Evolutionary conservation across 2,797 vertebrate species (phyloP).

Genomic region (Ptychobarbus kaznakovi): DNA sequence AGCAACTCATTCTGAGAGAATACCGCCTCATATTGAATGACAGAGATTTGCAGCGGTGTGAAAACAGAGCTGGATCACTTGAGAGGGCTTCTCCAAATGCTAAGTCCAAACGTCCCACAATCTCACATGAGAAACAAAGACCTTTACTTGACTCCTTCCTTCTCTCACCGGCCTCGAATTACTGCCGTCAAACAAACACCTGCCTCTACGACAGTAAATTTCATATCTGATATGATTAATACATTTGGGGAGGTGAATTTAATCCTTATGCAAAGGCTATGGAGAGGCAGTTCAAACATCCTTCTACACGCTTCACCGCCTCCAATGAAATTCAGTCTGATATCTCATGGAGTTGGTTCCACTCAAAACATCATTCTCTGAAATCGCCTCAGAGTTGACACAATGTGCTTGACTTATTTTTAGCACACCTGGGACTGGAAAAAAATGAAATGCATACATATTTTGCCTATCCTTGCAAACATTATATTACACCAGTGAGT

Average conservation of each 20-base stretch:
- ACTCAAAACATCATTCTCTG: constrained; percentile 45
- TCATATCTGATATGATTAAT: constrained; percentile 65
- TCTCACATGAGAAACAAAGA: constrained; percentile 52
- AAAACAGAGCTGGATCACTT: constrained; percentile 47
- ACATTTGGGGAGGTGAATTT: constrained; percentile 59
- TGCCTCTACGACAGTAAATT: constrained; percentile 57
- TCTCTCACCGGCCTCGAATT: constrained; percentile 11
- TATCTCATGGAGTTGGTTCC: constrained; percentile 52
- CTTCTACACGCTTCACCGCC: constrained; percentile 52
- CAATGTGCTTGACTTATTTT: constrained; percentile 56
- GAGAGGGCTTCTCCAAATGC: constrained; percentile 45
- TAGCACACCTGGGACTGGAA: constrained; percentile 42
- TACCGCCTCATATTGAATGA: constrained; percentile 45
- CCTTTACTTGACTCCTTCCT: constrained; percentile 23
- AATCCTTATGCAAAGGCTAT: constrained; percentile 66
- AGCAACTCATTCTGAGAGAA: constrained; percentile 28
- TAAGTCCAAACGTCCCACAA: constrained; percentile 35
- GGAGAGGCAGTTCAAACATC: constrained; percentile 61
- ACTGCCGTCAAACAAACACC: constrained; percentile 47
- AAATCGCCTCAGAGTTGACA: constrained; percentile 53
- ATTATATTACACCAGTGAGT: constrained; percentile 43
- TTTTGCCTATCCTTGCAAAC: constrained; percentile 38
- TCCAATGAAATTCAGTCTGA: constrained; percentile 58
- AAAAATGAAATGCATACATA: constrained; percentile 54
- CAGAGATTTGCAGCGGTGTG: constrained; percentile 53